Evolutionary conservation across 1,140 invertebrate species (phyloP).

Genomic region (Drosophila kanapiae): DNA sequence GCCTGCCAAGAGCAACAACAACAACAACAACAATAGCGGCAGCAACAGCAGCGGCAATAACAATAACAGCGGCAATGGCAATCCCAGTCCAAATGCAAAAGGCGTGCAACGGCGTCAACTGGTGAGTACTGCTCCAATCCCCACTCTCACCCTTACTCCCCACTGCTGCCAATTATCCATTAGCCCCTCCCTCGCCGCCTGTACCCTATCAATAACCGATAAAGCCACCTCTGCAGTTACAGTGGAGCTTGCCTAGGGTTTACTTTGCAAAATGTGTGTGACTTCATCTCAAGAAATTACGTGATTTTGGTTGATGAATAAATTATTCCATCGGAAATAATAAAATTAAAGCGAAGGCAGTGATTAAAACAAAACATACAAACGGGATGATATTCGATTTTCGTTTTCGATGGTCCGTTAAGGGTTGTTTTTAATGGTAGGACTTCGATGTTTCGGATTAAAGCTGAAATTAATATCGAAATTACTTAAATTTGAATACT

Average conservation of each 20-base stretch:
- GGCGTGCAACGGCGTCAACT: slow-evolving; percentile 83
- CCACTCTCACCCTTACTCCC: neutral
- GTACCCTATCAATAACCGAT: slow-evolving; percentile 43
- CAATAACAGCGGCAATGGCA: slow-evolving; percentile 54
- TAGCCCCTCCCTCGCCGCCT: neutral
- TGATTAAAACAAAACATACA: neutral
- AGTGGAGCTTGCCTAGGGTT: neutral
- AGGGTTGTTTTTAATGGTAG: neutral
- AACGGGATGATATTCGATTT: too few relatives aligned
- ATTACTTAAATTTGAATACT: neutral
- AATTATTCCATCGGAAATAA: neutral
- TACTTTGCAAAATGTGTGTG: neutral
- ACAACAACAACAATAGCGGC: slow-evolving; percentile 43
- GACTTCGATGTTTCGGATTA: neutral
- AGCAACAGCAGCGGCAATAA: slow-evolving; percentile 37
- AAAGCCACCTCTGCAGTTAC: slow-evolving; percentile 28
- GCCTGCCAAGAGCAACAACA: slow-evolving; percentile 81
- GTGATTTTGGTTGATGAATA: neutral
- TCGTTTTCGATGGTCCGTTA: neutral
- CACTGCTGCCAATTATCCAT: neutral
- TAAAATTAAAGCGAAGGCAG: neutral
- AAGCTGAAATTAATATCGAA: neutral
- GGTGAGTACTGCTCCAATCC: slow-evolving; percentile 66
- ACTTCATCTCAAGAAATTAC: neutral
- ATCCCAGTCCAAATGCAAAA: slow-evolving; percentile 78